Percentiles rank a stretch among this genome's conserved stretches.
phyloP scores from a whole-genome alignment of 1,140 invertebrate species.

The Uloborus diversus region DNA sequence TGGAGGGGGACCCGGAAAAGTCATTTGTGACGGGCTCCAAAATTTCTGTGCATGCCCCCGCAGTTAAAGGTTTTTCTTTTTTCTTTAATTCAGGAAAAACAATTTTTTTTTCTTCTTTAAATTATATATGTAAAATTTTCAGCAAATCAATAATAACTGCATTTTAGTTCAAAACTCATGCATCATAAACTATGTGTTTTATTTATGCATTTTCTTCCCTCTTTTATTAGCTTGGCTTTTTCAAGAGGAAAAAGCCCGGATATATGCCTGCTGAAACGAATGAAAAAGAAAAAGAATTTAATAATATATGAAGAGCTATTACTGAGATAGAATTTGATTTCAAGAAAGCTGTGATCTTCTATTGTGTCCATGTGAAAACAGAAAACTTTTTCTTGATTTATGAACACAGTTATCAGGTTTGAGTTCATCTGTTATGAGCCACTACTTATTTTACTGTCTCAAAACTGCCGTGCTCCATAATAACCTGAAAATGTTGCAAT shows the following conservation, averaged over 20 bases:
- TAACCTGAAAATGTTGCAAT: background rate
- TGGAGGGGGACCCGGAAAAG: no score
- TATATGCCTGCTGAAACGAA: slow-evolving; percentile 58
- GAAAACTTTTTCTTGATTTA: background rate
- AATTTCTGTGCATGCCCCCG: no score
- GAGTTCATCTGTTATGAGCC: no score
- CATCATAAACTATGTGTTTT: background rate
- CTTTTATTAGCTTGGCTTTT: slow-evolving; percentile 77
- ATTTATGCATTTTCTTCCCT: no score
- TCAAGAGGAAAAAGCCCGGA: slow-evolving; percentile 74
- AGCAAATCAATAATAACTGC: background rate
- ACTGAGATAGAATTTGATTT: background rate
- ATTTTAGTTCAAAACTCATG: background rate
- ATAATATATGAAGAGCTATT: slow-evolving; percentile 21
- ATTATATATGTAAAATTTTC: no score
- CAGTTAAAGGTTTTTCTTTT: background rate
- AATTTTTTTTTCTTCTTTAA: background rate
- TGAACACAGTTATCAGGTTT: no score
- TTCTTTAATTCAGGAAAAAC: background rate
- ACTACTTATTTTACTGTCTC: no score
- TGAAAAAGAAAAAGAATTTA: slow-evolving; percentile 57
- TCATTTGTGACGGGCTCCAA: no score
- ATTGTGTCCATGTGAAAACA: no score
- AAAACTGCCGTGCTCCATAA: no score
- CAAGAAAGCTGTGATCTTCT: slow-evolving; percentile 44